phyloP scores from a whole-genome alignment of 30 jellyfish, hydroid and myxozoan species.

The Pelagia noctiluca region DNA sequence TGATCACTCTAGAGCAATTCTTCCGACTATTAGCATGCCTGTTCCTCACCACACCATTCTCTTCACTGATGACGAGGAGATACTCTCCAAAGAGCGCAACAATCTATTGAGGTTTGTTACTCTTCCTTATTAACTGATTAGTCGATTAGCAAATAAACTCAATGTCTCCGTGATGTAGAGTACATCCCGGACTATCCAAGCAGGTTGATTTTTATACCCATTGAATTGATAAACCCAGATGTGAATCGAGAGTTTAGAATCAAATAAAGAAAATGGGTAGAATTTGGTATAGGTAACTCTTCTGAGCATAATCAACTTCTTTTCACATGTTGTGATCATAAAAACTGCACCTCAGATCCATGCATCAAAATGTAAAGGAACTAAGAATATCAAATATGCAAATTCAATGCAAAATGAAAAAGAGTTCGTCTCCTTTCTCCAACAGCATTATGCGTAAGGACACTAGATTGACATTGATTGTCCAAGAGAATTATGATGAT shows the following conservation, averaged over 20 bases:
- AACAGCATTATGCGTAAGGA: not conserved
- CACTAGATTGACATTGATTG: not conserved
- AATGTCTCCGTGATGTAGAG: too few species aligned
- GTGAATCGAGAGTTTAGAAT: not conserved
- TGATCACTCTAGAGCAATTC: constrained; percentile 79
- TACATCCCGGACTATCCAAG: too few species aligned
- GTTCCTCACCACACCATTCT: constrained; percentile 77
- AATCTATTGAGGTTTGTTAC: constrained; percentile 66
- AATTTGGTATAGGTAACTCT: too few species aligned
- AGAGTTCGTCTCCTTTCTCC: too few species aligned
- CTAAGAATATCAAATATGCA: too few species aligned
- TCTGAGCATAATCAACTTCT: too few species aligned
- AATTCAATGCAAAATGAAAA: too few species aligned
- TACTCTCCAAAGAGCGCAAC: constrained; percentile 38
- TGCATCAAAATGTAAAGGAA: too few species aligned
- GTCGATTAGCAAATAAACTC: not conserved
- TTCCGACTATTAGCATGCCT: constrained; percentile 86
- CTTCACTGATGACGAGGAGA: constrained; percentile 77
- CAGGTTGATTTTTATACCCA: too few species aligned
- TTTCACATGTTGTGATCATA: too few species aligned
- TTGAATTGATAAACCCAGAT: not conserved
- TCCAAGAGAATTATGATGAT: too few species aligned
- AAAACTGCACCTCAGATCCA: too few species aligned
- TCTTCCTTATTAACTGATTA: not conserved
- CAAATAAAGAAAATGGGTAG: not conserved